phyloP scores from a whole-genome alignment of 2,888 invertebrate species.

The Ochropacha duplaris region DNA sequence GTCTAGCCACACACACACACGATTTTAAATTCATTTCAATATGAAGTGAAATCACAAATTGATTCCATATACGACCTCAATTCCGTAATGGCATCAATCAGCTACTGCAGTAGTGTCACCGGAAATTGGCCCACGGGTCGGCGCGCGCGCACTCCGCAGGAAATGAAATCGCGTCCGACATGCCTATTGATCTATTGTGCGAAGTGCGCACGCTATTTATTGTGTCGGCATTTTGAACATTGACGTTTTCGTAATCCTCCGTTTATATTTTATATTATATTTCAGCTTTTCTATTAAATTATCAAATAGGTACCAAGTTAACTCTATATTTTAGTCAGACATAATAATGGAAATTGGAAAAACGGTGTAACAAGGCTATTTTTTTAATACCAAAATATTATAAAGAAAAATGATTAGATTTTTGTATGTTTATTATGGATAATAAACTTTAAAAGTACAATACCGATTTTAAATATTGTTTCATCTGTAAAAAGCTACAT shows the following conservation, averaged over 20 bases:
- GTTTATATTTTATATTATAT: constrained; percentile 4
- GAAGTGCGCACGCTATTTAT: constrained; percentile 31
- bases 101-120: constrained; percentile 45
- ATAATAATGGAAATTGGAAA: too few species aligned
- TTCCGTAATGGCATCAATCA: constrained; percentile 43
- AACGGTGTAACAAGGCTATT: too few species aligned
- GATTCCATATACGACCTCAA: constrained; percentile 31
- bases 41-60: constrained; percentile 32
- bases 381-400: too few species aligned
- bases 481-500: too few species aligned
- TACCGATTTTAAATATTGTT: too few species aligned
- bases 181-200: constrained; percentile 68
- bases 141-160: constrained; percentile 67
- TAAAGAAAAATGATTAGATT: too few species aligned
- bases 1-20: too few species aligned
- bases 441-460: too few species aligned
- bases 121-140: constrained; percentile 74
- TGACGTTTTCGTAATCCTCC: neutral
- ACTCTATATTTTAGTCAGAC: too few species aligned
- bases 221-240: constrained; percentile 1
- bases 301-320: too few species aligned
- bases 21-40: neutral
- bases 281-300: too few species aligned
- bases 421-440: too few species aligned
- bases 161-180: constrained; percentile 79